phyloP scores from a whole-genome alignment of 2,888 invertebrate genomes.

The Leptinotarsa haldemani region DNA sequence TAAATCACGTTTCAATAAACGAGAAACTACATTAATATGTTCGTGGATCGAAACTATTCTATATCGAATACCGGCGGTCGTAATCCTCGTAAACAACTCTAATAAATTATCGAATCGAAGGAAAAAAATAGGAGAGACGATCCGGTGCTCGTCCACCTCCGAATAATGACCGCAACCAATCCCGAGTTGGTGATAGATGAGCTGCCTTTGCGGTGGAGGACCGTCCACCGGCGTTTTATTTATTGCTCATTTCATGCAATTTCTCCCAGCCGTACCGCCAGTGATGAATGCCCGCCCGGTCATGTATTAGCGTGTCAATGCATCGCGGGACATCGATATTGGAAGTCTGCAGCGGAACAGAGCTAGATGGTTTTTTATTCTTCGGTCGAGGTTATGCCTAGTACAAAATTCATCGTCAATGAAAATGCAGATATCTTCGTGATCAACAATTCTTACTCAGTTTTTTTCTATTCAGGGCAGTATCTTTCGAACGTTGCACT shows the following conservation, averaged over 20 bases:
- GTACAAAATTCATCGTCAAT: no score
- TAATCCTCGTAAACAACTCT: conserved; percentile 19
- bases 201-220: conserved; percentile 20
- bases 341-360: not conserved
- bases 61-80: not conserved
- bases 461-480: no score
- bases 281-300: conserved; percentile 16
- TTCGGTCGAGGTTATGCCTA: no score
- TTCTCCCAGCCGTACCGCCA: not conserved
- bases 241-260: conserved; percentile 31
- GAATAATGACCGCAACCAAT: conserved; percentile 23
- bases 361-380: no score
- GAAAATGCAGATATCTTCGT: no score
- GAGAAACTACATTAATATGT: conserved; percentile 8
- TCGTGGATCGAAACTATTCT: not conserved
- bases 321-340: conserved; percentile 8
- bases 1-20: conserved; percentile 2
- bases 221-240: conserved; percentile 26
- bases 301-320: conserved; percentile 17
- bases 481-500: no score
- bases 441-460: no score
- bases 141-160: conserved; percentile 12
- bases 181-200: conserved; percentile 24
- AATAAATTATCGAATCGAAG: conserved; percentile 14
- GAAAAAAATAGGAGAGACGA: not conserved